Conservation (phyloP, 2,888 invertebrate genomes). For the Ornithoptera priamus region DNA sequence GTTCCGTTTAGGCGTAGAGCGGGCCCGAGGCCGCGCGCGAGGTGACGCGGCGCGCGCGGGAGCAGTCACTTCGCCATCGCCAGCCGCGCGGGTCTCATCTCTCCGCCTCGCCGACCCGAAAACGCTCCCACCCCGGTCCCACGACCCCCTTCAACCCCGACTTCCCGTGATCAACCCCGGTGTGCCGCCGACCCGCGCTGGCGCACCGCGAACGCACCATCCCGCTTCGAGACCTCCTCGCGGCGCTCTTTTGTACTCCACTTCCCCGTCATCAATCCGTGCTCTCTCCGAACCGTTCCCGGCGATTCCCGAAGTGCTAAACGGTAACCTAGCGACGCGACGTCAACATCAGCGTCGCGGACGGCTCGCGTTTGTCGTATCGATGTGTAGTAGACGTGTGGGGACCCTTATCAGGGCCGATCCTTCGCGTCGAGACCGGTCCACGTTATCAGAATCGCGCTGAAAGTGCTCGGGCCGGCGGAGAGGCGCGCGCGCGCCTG, state of each 20-base stretch:
- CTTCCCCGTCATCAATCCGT: neutral
- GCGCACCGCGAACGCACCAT: slow-evolving; percentile 7
- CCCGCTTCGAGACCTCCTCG: neutral
- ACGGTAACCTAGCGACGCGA: slow-evolving; percentile 1
- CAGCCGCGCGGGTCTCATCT: slow-evolving; percentile 56
- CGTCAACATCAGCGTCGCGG: slow-evolving; percentile 22
- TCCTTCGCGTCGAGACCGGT: slow-evolving; percentile 37
- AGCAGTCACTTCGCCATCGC: slow-evolving; percentile 58
- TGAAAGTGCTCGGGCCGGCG: slow-evolving; percentile 31
- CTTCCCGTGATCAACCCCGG: slow-evolving; percentile 24
- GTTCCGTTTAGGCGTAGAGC: slow-evolving; percentile 58
- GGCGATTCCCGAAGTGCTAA: neutral
- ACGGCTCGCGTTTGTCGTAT: slow-evolving; percentile 28
- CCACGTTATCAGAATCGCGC: slow-evolving; percentile 31
- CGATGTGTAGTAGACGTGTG: slow-evolving; percentile 33
- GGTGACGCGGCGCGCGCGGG: slow-evolving; percentile 44
- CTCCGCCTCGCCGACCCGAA: slow-evolving; percentile 21
- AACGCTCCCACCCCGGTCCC: slow-evolving; percentile 25
- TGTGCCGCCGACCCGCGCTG: slow-evolving; percentile 21
- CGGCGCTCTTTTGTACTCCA: neutral
- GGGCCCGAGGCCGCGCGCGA: slow-evolving; percentile 48
- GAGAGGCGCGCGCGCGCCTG: slow-evolving; percentile 39
- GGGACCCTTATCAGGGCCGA: slow-evolving; percentile 56
- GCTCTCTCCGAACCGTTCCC: neutral
- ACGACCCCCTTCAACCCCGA: slow-evolving; percentile 30